Evolutionary conservation across 2,888 invertebrate genomes (phyloP).

Genomic region (Nezara viridula): DNA sequence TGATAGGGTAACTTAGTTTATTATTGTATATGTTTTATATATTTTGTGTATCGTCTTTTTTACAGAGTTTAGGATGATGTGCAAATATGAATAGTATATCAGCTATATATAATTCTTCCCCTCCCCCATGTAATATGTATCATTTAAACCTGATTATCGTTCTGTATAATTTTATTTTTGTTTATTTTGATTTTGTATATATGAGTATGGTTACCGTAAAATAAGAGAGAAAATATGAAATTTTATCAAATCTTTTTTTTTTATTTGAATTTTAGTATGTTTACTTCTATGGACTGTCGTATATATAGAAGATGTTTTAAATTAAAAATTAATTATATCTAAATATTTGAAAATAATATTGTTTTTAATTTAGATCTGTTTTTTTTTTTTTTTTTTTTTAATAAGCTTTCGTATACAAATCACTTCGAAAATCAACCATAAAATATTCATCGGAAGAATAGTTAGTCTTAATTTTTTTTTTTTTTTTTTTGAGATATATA

Average conservation of each 20-base stretch:
- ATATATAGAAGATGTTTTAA: conserved; percentile 9
- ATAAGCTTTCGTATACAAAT: not conserved
- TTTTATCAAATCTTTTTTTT: conserved; percentile 49
- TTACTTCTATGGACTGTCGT: conserved; percentile 43
- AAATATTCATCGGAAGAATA: not conserved
- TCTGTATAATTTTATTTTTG: conserved; percentile 54
- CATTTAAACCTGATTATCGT: conserved; percentile 38
- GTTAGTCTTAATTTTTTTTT: not conserved
- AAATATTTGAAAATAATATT: not conserved
- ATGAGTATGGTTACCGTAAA: conserved; percentile 57
- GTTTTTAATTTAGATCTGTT: conserved; percentile 5
- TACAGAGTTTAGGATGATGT: conserved; percentile 57
- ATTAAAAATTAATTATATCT: conserved; percentile 41
- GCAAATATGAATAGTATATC: conserved; percentile 51
- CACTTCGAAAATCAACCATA: not conserved
- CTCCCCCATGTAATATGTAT: conserved; percentile 23
- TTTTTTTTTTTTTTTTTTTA: not conserved
- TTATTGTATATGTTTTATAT: conserved; percentile 57
- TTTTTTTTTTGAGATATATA: not conserved
- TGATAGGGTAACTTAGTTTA: conserved; percentile 61
- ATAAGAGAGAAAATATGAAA: conserved; percentile 52
- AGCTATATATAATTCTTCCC: conserved; percentile 51
- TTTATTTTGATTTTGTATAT: conserved; percentile 56
- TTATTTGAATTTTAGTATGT: conserved; percentile 35
- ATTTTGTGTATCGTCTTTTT: conserved; percentile 58